phyloP scores from a whole-genome alignment of 35 echinoderm and acorn worm species.

The Hemicentrotus pulcherrimus region DNA sequence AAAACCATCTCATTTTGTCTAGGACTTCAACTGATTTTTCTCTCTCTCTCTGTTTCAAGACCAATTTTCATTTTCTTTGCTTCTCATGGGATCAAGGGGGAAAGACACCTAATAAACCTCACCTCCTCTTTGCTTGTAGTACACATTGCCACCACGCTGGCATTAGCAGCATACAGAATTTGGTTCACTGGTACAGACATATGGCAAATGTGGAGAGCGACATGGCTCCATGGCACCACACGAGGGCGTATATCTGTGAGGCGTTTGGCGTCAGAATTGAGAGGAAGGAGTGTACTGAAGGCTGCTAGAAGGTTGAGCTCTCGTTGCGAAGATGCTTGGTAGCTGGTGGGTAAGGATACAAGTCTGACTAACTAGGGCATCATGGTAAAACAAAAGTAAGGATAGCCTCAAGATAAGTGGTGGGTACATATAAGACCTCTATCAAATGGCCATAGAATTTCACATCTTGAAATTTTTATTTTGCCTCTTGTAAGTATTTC shows the following conservation, averaged over 20 bases:
- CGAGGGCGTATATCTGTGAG: neutral
- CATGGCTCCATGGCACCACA: constrained; percentile 30
- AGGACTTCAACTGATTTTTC: no score
- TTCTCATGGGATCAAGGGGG: neutral
- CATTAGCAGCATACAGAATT: constrained; percentile 7
- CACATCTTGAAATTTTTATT: no score
- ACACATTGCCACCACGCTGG: constrained; percentile 14
- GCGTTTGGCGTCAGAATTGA: neutral
- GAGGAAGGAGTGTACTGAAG: neutral
- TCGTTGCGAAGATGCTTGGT: neutral
- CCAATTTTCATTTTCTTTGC: no score
- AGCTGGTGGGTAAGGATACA: neutral
- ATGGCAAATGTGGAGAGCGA: constrained; percentile 37
- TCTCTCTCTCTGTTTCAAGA: no score
- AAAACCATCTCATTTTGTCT: no score
- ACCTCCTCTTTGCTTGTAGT: constrained; percentile 32
- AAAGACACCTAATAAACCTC: neutral
- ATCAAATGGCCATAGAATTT: no score
- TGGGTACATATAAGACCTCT: no score
- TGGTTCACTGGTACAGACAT: neutral
- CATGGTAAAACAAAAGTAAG: no score
- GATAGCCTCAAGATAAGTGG: no score
- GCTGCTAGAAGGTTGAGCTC: constrained; percentile 35
- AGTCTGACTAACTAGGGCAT: neutral
- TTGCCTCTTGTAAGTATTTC: no score